A percentile compares a stretch with the other conserved stretches of the same genome.
Conservation (phyloP, 1,140 invertebrate species). For the Tetraneura akinire region DNA sequence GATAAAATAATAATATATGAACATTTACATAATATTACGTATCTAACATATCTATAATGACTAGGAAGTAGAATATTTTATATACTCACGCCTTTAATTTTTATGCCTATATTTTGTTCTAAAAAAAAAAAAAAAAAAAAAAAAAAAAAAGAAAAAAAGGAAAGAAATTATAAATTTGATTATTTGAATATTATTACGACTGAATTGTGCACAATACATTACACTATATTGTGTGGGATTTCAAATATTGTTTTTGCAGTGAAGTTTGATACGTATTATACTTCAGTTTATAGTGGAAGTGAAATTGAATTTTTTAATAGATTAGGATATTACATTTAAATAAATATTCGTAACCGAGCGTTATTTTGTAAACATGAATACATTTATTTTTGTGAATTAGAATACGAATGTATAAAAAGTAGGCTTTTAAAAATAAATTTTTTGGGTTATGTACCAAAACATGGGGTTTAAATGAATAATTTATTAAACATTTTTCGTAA, state of each 20-base stretch:
- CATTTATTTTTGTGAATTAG: neutral
- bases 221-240: no score
- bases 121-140: no score
- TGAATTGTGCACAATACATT: no score
- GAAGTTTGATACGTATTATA: neutral
- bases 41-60: no score
- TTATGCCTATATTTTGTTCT: no score
- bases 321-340: neutral
- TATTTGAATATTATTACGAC: no score
- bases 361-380: conserved; percentile 5
- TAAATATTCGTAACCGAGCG: neutral
- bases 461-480: conserved; percentile 15
- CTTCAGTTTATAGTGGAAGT: neutral
- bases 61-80: no score
- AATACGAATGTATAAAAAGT: neutral
- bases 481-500: neutral
- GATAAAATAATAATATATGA: no score
- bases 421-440: neutral
- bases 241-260: neutral
- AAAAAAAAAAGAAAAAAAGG: no score
- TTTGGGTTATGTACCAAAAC: neutral
- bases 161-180: no score
- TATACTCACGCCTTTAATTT: no score
- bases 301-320: neutral
- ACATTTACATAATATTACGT: no score